Evolutionary conservation across 2,888 invertebrate species (phyloP), one percentile per base, ranked within the genome.

Genomic region (Idaea biselata): DNA sequence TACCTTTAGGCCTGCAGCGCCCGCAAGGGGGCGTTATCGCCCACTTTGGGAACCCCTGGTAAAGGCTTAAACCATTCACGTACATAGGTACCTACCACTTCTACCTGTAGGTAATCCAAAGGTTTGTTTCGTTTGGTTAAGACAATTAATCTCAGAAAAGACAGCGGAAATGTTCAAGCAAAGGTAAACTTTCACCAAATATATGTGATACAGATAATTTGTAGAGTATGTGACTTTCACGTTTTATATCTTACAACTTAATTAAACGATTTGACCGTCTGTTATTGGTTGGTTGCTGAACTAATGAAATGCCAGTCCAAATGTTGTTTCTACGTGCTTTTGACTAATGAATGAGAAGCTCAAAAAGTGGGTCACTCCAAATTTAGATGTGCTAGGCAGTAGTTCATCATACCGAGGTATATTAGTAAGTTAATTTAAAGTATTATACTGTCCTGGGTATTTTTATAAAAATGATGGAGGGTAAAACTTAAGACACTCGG

Each of bases 101-200:
- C 4, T 55, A 55, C 3, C 16, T 55, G 16, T n/a, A 7, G 55
- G 7, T 16, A 44, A 8, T 14, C 44, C 8, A 14, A 44, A 44
- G 14, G 44, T 44, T 44, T 44, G 44, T 44, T 44, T 44, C 3
- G 44, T 44, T 44, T 44, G 44, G 6, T 44, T 44, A 44, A 1
- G 33, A 44, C 11, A 65, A 67, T 67, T 62, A 64, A 67, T 66
- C 55, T 44, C 44, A 44, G 58, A 25, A 65, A 69, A 60, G 62
- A 60, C 62, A 59, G 59, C 56, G 59, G 57, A 62, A 58, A 44
- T 44, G 5, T 44, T 44, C 60, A 63, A 60, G 61, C 62, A 60
- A 63, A 66, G 61, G 57, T 56, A 18, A 60, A 64, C 67, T 67
- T 69, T 67, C 67, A 61, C 66, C 60, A 17, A 63, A 62, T 62